Evolutionary conservation across 2,797 vertebrate species (phyloP), one percentile per base, ranked within the genome.

Genomic region (Chiloscyllium punctatum): DNA sequence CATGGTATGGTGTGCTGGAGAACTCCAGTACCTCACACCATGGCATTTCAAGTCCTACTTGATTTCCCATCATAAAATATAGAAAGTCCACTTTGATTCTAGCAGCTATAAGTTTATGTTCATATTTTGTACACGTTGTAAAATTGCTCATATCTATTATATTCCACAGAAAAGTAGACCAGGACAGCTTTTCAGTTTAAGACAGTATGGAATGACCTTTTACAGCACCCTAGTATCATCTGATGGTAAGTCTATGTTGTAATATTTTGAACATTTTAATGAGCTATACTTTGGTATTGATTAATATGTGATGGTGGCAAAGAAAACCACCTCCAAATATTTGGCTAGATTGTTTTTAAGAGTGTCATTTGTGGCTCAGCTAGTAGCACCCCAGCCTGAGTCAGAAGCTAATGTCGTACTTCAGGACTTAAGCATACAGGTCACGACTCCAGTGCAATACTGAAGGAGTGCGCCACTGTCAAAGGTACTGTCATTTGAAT

Each of bases 231-330:
- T 96, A 96, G 91, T 95, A 96, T 97, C 97, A 96, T 96, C 97
- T 96, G 97, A 98, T 0, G 98, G 98, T 98, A 97, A 97, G 97
- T 33, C 82, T 88, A n/a, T 86, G 27, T 1, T 51, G 51, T 57
- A 84, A 48, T 84, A 95, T 57, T 77, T 57, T 95, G 94, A 95
- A 53, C 53, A 21, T 77, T 77, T 72, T 51, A 21, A 16, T 94
- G 30, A 21, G 25, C 33, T 77, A 5, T 95, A 57, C 21, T 27
- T 92, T 25, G 25, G 2, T 69, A 8, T 66, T 68, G 82, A n/a
- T 77, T 53, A 53, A 77, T 2, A 3, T n/a, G 0, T 8, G 71
- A 95, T 51, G 27, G 27, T 94, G n/a, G 25, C 48, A 48, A 72
- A 48, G 23, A 2, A 94, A 51, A 16, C 30, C 4, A 62, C 48